Conservation (phyloP, 2,888 invertebrate genomes). For the Parascotia fuliginaria region DNA sequence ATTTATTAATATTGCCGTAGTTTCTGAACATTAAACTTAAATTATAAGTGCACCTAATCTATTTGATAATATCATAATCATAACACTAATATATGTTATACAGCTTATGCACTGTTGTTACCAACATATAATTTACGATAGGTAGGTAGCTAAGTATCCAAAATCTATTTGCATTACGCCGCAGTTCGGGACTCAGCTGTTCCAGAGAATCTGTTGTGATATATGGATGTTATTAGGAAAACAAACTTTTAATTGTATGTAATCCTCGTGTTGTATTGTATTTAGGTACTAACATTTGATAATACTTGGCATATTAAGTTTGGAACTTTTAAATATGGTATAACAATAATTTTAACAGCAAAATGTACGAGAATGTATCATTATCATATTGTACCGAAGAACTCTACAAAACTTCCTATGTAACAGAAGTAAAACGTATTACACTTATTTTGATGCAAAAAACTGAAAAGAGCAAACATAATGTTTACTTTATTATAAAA, state of each 20-base stretch:
- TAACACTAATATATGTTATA: slow-evolving; percentile 4
- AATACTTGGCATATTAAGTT: slow-evolving; percentile 28
- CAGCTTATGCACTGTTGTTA: slow-evolving; percentile 22
- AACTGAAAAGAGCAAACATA: slow-evolving; percentile 24
- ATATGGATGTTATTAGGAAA: slow-evolving; percentile 73
- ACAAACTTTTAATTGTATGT: slow-evolving; percentile 80
- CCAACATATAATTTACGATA: slow-evolving; percentile 44
- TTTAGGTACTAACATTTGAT: slow-evolving; percentile 39
- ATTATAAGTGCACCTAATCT: not conserved
- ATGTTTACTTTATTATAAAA: slow-evolving; percentile 30
- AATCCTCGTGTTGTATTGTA: slow-evolving; percentile 69
- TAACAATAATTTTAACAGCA: too few relatives aligned
- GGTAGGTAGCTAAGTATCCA: slow-evolving; percentile 45
- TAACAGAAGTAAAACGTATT: too few relatives aligned
- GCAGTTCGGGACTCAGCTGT: slow-evolving; percentile 70
- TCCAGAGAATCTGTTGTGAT: slow-evolving; percentile 63
- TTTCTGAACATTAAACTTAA: too few relatives aligned
- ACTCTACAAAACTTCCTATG: too few relatives aligned
- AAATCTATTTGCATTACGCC: slow-evolving; percentile 67
- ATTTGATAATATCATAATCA: not conserved
- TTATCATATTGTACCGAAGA: too few relatives aligned
- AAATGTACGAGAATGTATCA: too few relatives aligned
- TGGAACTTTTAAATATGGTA: not conserved
- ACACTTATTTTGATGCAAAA: slow-evolving; percentile 3
- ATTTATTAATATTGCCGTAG: too few relatives aligned